Evolutionary conservation across 2,888 invertebrate species (phyloP).

Genomic region (Campopleginae sp.): DNA sequence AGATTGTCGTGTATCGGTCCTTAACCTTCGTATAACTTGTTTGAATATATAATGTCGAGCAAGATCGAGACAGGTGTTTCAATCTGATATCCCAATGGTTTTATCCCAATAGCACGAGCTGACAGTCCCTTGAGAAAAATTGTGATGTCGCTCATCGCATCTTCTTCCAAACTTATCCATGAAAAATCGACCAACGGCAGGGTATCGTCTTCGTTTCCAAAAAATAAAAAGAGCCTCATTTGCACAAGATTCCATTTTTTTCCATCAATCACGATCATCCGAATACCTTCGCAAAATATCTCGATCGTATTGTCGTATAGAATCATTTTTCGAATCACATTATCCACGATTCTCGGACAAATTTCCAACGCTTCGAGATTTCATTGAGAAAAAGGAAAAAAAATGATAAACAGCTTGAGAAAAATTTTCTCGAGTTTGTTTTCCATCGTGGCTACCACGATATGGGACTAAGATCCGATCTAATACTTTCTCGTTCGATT

Average conservation of each 20-base stretch:
- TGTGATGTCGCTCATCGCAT: neutral
- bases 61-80: slow-evolving; percentile 18
- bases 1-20: slow-evolving; percentile 27
- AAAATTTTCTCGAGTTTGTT: neutral
- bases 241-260: neutral
- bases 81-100: slow-evolving; percentile 11
- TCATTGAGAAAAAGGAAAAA: neutral
- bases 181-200: neutral
- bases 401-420: neutral
- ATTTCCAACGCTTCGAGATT: too few species aligned
- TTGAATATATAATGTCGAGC: slow-evolving; percentile 28
- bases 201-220: neutral
- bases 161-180: neutral
- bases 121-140: slow-evolving; percentile 14
- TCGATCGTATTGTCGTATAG: neutral
- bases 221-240: neutral
- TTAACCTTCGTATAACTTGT: slow-evolving; percentile 30
- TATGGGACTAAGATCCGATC: too few species aligned
- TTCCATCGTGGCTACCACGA: too few species aligned
- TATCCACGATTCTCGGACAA: too few species aligned
- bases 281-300: neutral
- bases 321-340: too few species aligned
- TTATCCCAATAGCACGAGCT: neutral
- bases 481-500: too few species aligned
- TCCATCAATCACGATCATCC: neutral